Conservation (phyloP, 2,797 vertebrate species). For the Crenichthys baileyi region DNA sequence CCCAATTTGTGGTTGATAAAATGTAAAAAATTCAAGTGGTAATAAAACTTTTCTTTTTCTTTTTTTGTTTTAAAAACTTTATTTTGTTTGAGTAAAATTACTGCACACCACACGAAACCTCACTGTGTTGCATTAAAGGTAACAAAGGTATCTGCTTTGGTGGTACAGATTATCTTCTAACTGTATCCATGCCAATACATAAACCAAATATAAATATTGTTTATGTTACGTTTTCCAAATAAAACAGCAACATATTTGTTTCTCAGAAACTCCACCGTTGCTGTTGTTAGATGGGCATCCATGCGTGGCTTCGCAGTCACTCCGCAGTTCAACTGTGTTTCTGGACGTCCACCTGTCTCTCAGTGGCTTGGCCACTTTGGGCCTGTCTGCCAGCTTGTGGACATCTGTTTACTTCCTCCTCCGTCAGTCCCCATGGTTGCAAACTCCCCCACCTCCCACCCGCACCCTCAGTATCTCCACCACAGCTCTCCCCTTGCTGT, state of each 20-base stretch:
- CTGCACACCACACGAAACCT: too few species aligned
- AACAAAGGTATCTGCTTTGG: constrained; percentile 1
- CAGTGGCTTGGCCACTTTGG: constrained; percentile 52
- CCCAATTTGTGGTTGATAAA: neutral
- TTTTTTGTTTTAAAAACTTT: neutral
- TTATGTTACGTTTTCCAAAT: constrained; percentile 11
- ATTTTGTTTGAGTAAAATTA: too few species aligned
- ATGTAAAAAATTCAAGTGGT: neutral
- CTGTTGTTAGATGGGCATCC: constrained; percentile 8
- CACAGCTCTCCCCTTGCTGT: constrained; percentile 30
- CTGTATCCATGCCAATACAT: neutral
- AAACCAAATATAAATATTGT: constrained; percentile 5
- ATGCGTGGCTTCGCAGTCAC: constrained; percentile 38
- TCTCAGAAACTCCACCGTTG: constrained; percentile 29
- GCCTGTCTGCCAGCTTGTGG: constrained; percentile 76
- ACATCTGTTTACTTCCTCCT: constrained; percentile 82
- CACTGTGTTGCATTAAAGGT: neutral
- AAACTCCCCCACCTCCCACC: constrained; percentile 27
- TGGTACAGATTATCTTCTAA: neutral
- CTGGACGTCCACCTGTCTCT: constrained; percentile 73
- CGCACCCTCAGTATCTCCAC: constrained; percentile 11
- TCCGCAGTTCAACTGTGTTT: constrained; percentile 58
- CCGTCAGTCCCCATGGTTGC: constrained; percentile 74
- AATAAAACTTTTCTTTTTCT: neutral
- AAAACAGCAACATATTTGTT: constrained; percentile 36